Base-by-base conservation (phyloP, 2,888 invertebrate species). In the Keiferia lycopersicella region DNA sequence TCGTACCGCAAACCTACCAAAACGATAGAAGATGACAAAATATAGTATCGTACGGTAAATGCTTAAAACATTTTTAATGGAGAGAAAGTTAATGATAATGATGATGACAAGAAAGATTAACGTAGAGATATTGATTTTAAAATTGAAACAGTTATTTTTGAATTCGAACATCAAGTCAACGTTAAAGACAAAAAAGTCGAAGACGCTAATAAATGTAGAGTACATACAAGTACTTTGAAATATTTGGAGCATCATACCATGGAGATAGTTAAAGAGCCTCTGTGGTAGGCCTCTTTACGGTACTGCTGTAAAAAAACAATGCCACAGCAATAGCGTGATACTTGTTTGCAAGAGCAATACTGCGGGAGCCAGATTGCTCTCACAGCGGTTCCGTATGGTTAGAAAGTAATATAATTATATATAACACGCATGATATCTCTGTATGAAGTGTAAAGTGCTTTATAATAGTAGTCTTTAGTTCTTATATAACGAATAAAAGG, bases 221-320 rank as follows among this genome's bases (percentile, higher is more conserved):
- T n/a, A 34, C 3, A 30, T 30, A 30, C 30, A 30, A 34, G 56
- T 56, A 16, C 16, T 34, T 26, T 11, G 6, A 53, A 53, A 16
- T 56, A 75, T 73, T 74, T 68, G 67, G 71, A 68, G 69, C 71
- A 75, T 26, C 20, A 59, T 20, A 34, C 39, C 57, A 57, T 26
- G 14, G n/a, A 26, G 26, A 26, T 26, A 45, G 18, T 58, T 18
- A 14, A 20, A 22, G 20, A 48, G 39, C 38, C 41, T 60, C 58
- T 65, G 65, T 56, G 65, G 65, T 61, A 48, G 53, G 53, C 48
- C 51, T 34, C 34, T 66, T 64, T 66, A 62, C 66, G 64, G 66
- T 64, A 64, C 34, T 39, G 20, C 26, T 20, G 16, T 38, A 59
- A 64, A 64, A 65, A 62, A 58, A 61, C 56, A 61, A 56, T 39